Conservation (phyloP, 2,797 vertebrate genomes). For the Lateolabrax maculatus region DNA sequence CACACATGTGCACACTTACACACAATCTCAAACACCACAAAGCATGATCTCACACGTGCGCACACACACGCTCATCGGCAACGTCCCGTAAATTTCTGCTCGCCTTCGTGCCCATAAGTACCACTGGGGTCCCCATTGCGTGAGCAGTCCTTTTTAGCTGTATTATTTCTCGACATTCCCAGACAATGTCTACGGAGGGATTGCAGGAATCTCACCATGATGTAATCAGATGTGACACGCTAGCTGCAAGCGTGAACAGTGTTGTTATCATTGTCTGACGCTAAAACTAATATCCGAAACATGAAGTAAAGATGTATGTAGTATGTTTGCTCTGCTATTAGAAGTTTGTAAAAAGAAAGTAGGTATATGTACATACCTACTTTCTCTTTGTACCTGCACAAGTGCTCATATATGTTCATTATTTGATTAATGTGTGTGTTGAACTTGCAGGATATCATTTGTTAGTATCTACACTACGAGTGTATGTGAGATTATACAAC, state of each 20-base stretch:
- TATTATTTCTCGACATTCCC: slow-evolving; percentile 74
- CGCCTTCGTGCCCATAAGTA: slow-evolving; percentile 65
- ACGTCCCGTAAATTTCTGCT: slow-evolving; percentile 58
- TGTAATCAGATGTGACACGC: slow-evolving; percentile 73
- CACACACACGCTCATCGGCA: slow-evolving; percentile 41
- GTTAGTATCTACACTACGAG: neutral
- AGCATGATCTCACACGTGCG: slow-evolving; percentile 69
- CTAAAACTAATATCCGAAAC: slow-evolving; percentile 27
- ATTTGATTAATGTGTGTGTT: neutral
- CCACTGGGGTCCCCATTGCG: slow-evolving; percentile 70
- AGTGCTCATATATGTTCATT: neutral
- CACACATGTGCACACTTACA: slow-evolving; percentile 61
- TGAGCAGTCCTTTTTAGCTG: slow-evolving; percentile 66
- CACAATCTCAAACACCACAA: slow-evolving; percentile 51
- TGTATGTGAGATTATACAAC: slow-evolving; percentile 20
- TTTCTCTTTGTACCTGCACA: neutral
- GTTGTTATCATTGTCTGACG: slow-evolving; percentile 51
- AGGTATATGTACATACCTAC: neutral
- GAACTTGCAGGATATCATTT: slow-evolving; percentile 5
- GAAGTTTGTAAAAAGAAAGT: neutral
- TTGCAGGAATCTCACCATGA: slow-evolving; percentile 70
- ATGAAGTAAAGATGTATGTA: neutral
- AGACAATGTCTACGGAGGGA: slow-evolving; percentile 73
- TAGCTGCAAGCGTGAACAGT: slow-evolving; percentile 46
- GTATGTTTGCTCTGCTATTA: slow-evolving; percentile 6